phyloP scores from a whole-genome alignment of 1,140 invertebrate species.

The Parapsyche elsis region DNA sequence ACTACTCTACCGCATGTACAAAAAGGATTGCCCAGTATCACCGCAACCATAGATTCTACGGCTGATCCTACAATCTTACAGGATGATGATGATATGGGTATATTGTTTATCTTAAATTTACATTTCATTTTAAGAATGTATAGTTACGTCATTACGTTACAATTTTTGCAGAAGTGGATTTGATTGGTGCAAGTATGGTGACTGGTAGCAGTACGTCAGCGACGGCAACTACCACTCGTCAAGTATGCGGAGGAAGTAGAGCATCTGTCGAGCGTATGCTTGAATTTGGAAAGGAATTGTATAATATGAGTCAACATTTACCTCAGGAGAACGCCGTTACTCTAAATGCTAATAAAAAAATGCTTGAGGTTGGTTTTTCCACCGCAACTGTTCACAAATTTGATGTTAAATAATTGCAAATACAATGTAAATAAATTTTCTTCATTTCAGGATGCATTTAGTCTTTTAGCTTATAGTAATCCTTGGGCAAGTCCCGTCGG shows the following conservation, averaged over 20 bases:
- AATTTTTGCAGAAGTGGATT: conserved; percentile 52
- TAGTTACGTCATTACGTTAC: background rate
- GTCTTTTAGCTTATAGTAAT: conserved; percentile 96
- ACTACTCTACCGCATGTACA: conserved; percentile 49
- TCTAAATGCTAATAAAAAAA: conserved; percentile 90
- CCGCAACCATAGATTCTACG: conserved; percentile 47
- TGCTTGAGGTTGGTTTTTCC: conserved; percentile 79
- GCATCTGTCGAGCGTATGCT: conserved; percentile 90
- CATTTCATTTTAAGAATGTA: background rate
- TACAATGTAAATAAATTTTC: background rate
- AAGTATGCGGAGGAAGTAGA: conserved; percentile 80
- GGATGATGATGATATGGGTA: conserved; percentile 55
- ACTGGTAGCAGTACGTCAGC: conserved; percentile 58
- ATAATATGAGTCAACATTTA: conserved; percentile 88
- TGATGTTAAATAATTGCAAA: too few species aligned
- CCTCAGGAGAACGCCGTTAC: conserved; percentile 81
- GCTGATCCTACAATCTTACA: conserved; percentile 50
- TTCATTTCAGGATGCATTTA: conserved; percentile 93
- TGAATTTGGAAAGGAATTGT: conserved; percentile 92
- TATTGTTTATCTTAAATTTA: background rate
- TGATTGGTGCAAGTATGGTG: conserved; percentile 51
- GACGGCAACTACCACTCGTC: conserved; percentile 60
- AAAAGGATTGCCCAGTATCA: conserved; percentile 55
- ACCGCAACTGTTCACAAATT: too few species aligned
- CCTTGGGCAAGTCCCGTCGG: conserved; percentile 97